Evolutionary conservation across 2,797 vertebrate species (phyloP).

Genomic region (Sebastes vulpes): DNA sequence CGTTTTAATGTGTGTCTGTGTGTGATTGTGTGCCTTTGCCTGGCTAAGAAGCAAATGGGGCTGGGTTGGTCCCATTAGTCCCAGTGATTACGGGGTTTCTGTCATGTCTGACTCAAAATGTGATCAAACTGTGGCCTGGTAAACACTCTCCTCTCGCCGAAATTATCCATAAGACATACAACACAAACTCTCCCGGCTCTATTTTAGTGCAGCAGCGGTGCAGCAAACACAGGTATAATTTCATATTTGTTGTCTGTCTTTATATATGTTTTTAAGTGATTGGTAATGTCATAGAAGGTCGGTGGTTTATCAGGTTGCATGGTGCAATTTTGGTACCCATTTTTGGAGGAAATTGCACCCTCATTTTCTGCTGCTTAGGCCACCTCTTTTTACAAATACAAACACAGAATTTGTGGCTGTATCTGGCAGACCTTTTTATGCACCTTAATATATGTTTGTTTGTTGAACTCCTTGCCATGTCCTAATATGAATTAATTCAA

Average conservation of each 20-base stretch:
- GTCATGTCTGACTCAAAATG: constrained; percentile 45
- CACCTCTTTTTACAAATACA: neutral
- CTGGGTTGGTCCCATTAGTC: constrained; percentile 64
- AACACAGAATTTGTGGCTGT: neutral
- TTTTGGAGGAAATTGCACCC: constrained; percentile 2
- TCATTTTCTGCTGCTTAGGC: neutral
- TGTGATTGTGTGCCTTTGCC: constrained; percentile 38
- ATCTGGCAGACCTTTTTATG: neutral
- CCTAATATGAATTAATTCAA: neutral
- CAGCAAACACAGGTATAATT: neutral
- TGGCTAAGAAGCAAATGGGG: constrained; percentile 41
- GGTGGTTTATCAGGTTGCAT: neutral
- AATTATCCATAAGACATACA: neutral
- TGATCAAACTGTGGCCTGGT: constrained; percentile 43
- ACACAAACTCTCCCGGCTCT: neutral
- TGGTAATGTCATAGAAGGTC: neutral
- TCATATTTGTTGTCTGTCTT: neutral
- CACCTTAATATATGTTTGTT: neutral
- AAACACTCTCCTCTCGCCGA: constrained; percentile 22
- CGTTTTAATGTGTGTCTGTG: constrained; percentile 33
- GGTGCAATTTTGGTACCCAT: neutral
- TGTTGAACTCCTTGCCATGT: neutral
- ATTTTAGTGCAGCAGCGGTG: neutral
- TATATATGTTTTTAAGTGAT: neutral
- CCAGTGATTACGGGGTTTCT: constrained; percentile 51